Conservation (phyloP, 1,140 invertebrate genomes). For the Thrips palmi region DNA sequence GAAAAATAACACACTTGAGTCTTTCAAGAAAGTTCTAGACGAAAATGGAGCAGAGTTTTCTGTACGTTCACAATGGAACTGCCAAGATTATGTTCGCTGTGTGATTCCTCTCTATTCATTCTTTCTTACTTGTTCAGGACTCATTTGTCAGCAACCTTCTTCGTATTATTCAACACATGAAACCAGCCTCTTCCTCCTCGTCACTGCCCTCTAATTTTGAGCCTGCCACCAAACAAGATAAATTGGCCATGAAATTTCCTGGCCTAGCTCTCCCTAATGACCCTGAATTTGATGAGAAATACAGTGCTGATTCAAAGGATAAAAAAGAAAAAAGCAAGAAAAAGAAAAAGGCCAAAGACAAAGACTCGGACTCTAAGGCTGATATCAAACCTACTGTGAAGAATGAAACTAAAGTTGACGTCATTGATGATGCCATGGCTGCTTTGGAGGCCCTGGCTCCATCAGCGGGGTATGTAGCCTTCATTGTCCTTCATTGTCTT, state of each 20-base stretch:
- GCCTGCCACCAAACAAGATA: constrained; percentile 34
- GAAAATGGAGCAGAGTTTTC: constrained; percentile 91
- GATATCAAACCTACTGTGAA: constrained; percentile 10
- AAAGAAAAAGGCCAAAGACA: constrained; percentile 18
- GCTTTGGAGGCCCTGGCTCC: constrained; percentile 77
- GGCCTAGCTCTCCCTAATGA: constrained; percentile 82
- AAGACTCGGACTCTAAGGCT: too few relatives aligned
- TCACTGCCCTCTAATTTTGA: too few relatives aligned
- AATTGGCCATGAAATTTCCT: constrained; percentile 64
- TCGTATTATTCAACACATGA: constrained; percentile 89
- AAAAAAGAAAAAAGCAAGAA: constrained; percentile 16
- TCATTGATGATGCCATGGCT: constrained; percentile 69
- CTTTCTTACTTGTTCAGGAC: constrained; percentile 36
- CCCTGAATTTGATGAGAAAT: constrained; percentile 30
- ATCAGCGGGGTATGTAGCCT: constrained; percentile 18
- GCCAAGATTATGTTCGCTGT: constrained; percentile 3
- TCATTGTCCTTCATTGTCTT: neutral
- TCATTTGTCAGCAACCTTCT: constrained; percentile 83
- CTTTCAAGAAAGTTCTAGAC: constrained; percentile 67
- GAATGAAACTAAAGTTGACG: constrained; percentile 28
- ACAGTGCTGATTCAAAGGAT: constrained; percentile 19
- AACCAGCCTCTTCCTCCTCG: constrained; percentile 30
- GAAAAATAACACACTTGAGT: constrained; percentile 67
- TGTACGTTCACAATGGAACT: constrained; percentile 21
- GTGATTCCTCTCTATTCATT: constrained; percentile 9